Evolutionary conservation across 2,888 invertebrate genomes (phyloP).

Genomic region (Entomobrya proxima): DNA sequence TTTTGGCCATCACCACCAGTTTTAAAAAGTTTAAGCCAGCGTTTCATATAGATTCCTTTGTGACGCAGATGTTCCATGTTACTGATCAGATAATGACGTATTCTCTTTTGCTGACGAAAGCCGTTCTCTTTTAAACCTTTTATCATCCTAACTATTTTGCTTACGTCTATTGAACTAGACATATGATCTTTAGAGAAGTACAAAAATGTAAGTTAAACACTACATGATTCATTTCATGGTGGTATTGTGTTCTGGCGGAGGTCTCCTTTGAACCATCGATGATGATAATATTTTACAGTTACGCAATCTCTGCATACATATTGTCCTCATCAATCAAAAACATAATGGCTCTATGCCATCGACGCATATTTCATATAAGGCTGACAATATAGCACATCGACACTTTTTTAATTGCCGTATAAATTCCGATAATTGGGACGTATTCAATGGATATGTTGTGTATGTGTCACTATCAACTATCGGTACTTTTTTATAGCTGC

Average conservation of each 20-base stretch:
- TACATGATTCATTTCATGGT: no score
- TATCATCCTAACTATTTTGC: constrained; percentile 14
- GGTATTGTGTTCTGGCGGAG: no score
- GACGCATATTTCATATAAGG: constrained; percentile 12
- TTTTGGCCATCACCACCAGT: no score
- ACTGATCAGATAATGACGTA: background rate
- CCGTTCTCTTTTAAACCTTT: background rate
- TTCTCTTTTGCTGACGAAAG: constrained; percentile 22
- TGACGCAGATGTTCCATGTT: no score
- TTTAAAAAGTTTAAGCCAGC: no score
- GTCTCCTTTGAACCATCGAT: no score
- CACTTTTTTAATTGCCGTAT: constrained; percentile 58
- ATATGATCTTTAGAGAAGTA: background rate
- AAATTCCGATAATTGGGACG: constrained; percentile 44
- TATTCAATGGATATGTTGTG: background rate
- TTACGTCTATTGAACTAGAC: constrained; percentile 9
- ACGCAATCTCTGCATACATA: constrained; percentile 8
- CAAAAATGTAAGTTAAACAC: background rate
- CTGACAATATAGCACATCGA: constrained; percentile 47
- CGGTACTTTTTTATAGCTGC: background rate
- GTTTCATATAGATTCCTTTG: no score
- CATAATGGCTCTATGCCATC: constrained; percentile 47
- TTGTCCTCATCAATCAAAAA: constrained; percentile 63
- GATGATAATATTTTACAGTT: no score
- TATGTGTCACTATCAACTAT: background rate